These are phyloP conservation scores for Chionodraco myersi DNA, from an alignment of 2,113 vertebrate species.

Conservation along the genomic window DNA sequence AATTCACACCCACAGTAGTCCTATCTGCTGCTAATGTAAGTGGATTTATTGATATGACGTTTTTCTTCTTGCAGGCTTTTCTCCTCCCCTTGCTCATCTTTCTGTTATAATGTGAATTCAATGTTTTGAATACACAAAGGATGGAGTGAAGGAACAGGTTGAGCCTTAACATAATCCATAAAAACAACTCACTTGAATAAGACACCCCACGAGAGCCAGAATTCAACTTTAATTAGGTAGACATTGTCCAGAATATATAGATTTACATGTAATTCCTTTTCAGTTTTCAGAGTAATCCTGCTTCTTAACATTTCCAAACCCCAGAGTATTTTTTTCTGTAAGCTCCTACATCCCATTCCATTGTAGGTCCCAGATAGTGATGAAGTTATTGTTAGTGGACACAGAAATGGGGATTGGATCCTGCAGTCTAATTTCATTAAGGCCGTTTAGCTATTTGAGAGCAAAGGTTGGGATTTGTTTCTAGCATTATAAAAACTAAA, in stretches of 20 bases:
- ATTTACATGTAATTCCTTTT: constrained; percentile 70
- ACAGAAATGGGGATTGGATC: constrained; percentile 62
- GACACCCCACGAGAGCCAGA: constrained; percentile 50
- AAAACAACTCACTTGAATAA: constrained; percentile 47
- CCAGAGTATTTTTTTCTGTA: constrained; percentile 58
- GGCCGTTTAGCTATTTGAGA: constrained; percentile 35
- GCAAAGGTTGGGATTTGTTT: constrained; percentile 27
- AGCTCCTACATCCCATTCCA: constrained; percentile 56
- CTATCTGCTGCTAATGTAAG: constrained; percentile 40
- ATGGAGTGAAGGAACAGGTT: constrained; percentile 40
- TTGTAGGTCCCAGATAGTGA: constrained; percentile 61
- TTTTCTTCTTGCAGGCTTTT: constrained; percentile 2
- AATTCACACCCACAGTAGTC: constrained; percentile 29
- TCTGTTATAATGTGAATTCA: constrained; percentile 46
- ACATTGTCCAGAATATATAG: constrained; percentile 70
- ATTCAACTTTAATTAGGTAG: constrained; percentile 67
- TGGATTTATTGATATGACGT: constrained; percentile 44
- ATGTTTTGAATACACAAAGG: constrained; percentile 57
- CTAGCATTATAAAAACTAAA: constrained; percentile 10
- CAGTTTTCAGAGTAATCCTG: constrained; percentile 68
- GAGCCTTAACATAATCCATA: constrained; percentile 61
- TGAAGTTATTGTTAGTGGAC: constrained; percentile 70
- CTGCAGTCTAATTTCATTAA: constrained; percentile 66
- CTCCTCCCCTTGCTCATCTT: constrained; percentile 34
- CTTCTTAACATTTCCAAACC: constrained; percentile 63